These are phyloP conservation scores for Sebastes goodei DNA, from an alignment of 2,797 vertebrate genomes.

Conservation along the genomic window DNA sequence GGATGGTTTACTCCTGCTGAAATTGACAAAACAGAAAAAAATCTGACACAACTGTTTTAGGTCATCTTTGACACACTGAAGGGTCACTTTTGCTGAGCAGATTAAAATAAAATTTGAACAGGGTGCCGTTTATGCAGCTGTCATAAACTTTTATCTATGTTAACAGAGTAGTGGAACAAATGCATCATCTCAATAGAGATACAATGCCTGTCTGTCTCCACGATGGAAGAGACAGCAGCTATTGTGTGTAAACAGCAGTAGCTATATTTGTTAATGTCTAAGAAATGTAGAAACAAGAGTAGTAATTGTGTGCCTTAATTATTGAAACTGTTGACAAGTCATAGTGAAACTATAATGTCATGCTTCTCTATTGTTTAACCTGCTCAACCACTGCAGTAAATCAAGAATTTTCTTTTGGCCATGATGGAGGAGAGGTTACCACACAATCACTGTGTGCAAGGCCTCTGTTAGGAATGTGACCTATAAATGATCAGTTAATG, in stretches of 20 bases:
- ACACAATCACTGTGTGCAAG: not conserved
- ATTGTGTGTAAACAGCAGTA: slow-evolving; percentile 5
- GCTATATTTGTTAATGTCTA: not conserved
- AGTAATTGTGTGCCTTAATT: not conserved
- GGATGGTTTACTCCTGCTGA: not conserved
- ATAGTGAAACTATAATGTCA: not conserved
- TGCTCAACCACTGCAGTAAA: not conserved
- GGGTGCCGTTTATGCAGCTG: not conserved
- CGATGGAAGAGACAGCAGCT: not conserved
- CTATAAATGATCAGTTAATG: slow-evolving; percentile 12
- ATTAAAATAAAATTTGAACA: not conserved
- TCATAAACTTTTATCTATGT: not conserved
- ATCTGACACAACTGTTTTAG: not conserved
- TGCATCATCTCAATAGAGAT: not conserved
- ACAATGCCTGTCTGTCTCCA: not conserved
- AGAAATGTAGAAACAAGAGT: not conserved
- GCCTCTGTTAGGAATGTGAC: slow-evolving; percentile 3
- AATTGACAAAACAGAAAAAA: not conserved
- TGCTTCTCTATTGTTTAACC: not conserved
- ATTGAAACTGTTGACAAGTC: not conserved
- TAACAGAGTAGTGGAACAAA: not conserved
- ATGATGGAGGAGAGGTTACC: not conserved
- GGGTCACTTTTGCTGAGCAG: not conserved
- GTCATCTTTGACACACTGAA: not conserved
- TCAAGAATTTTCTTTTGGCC: not conserved